A percentile compares a stretch with the other conserved stretches of the same genome.
Evolutionary conservation across 2,797 vertebrate species (phyloP).

Genomic region (Urosaurus nigricauda): DNA sequence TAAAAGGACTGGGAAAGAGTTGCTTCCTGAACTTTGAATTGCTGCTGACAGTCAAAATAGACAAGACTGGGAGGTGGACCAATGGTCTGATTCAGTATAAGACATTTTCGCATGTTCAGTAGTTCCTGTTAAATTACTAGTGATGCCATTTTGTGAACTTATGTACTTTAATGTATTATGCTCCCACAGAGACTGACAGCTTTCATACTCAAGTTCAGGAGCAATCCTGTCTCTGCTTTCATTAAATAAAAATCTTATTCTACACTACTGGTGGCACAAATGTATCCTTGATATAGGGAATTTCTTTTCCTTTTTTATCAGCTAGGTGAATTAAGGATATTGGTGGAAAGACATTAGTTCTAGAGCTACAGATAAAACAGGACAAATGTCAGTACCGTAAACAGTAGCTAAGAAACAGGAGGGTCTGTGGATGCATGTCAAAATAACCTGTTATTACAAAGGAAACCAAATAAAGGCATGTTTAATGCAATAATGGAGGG

Average conservation of each 20-base stretch:
- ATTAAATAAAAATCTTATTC: background rate
- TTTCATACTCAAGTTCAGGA: background rate
- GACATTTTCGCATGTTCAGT: background rate
- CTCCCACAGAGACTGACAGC: background rate
- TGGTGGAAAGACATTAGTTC: background rate
- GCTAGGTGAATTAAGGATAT: background rate
- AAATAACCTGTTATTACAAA: background rate
- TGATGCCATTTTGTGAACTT: background rate
- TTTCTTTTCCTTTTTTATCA: background rate
- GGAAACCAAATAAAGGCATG: background rate
- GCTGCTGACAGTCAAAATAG: background rate
- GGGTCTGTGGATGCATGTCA: background rate
- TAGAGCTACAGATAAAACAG: background rate
- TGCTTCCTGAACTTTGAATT: too few species aligned
- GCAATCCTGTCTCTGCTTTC: too few species aligned
- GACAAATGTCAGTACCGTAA: background rate
- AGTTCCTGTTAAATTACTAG: background rate
- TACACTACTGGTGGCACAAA: background rate
- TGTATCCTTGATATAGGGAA: background rate
- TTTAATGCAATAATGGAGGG: background rate
- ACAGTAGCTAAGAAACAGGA: background rate
- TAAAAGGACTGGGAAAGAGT: background rate
- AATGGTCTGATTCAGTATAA: constrained; percentile 6
- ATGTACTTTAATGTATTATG: background rate
- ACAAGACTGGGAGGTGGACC: background rate